Evolutionary conservation across 35 echinoderm and acorn worm species (phyloP).

Genomic region (Lytechinus pictus): DNA sequence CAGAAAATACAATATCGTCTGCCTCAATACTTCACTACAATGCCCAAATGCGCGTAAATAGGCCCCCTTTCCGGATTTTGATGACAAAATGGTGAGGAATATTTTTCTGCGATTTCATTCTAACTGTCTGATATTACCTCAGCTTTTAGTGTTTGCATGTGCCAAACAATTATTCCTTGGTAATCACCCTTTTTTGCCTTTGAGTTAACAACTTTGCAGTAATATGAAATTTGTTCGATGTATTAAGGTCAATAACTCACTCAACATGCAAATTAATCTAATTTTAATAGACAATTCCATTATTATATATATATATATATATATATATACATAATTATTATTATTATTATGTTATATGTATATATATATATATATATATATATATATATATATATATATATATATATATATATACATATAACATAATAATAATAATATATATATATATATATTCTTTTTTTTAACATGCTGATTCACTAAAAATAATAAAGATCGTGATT

Average conservation of each 20-base stretch:
- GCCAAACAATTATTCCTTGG: neutral
- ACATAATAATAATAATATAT: too few species aligned
- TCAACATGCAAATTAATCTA: neutral
- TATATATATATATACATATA: neutral
- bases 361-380: neutral
- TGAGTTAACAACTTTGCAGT: neutral
- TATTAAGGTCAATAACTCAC: neutral
- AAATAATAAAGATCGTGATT: too few species aligned
- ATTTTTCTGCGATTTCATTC: slow-evolving; percentile 15
- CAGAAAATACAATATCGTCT: neutral
- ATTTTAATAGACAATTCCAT: neutral
- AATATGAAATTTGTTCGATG: neutral
- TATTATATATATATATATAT: neutral
- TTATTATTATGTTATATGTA: neutral
- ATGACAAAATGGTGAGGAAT: neutral
- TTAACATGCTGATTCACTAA: too few species aligned
- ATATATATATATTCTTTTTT: too few species aligned
- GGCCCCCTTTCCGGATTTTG: slow-evolving; percentile 44
- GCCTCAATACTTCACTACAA: neutral
- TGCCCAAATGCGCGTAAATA: slow-evolving; percentile 23
- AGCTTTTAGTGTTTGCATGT: neutral
- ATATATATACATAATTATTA: too few species aligned
- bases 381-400: neutral
- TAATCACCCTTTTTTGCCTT: neutral
- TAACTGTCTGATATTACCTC: neutral